phyloP scores from a whole-genome alignment of 2,113 vertebrate species.

The Odocoileus virginianus region DNA sequence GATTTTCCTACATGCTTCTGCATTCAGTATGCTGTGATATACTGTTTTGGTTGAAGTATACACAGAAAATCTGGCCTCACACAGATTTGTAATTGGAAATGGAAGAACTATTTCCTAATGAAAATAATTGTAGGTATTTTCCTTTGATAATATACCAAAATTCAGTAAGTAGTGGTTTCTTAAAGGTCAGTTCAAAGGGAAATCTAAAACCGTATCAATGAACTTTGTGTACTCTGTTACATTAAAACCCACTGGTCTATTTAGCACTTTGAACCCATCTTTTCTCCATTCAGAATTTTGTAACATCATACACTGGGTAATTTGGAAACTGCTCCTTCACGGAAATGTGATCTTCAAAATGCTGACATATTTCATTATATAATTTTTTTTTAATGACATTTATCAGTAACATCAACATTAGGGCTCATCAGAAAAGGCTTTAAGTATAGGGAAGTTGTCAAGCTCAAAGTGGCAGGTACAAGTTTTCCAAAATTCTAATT shows the following conservation, averaged over 20 bases:
- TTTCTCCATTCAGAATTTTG: not conserved
- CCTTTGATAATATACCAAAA: slow-evolving; percentile 15
- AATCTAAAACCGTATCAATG: not conserved
- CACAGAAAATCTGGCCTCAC: slow-evolving; percentile 9
- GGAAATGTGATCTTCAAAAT: slow-evolving; percentile 24
- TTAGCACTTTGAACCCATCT: not conserved
- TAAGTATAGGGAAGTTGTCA: not conserved
- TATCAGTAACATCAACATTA: not conserved
- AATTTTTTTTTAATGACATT: not conserved
- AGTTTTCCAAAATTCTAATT: slow-evolving; percentile 23
- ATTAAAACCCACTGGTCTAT: not conserved
- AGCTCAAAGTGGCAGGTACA: not conserved
- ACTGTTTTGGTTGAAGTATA: not conserved
- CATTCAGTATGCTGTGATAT: not conserved
- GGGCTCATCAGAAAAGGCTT: not conserved
- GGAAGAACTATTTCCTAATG: not conserved
- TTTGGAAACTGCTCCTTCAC: not conserved
- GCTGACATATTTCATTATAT: not conserved
- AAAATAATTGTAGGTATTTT: not conserved
- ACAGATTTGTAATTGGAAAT: not conserved
- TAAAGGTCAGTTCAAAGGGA: slow-evolving; percentile 4
- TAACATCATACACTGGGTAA: not conserved
- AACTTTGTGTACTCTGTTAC: not conserved
- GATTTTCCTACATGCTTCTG: not conserved
- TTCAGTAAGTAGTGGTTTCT: not conserved